These are phyloP conservation scores for Pollenia amentaria DNA, from an alignment of 2,888 invertebrate genomes.

Conservation along the genomic window DNA sequence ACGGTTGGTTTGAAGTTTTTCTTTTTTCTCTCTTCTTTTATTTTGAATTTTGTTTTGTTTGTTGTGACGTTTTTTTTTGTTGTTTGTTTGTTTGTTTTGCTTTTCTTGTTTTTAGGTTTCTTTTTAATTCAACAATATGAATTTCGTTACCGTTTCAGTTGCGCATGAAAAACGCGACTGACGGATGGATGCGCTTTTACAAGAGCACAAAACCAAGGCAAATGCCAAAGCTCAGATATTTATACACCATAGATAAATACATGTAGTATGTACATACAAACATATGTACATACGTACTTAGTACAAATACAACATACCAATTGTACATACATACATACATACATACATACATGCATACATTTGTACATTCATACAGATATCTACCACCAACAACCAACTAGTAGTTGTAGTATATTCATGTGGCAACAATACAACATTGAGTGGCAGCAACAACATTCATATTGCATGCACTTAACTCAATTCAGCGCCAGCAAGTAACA, in stretches of 20 bases:
- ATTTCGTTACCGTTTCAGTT: constrained; percentile 73
- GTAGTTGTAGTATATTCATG: constrained; percentile 26
- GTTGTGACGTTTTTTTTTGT: constrained; percentile 24
- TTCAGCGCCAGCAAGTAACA: constrained; percentile 40
- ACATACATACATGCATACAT: neutral
- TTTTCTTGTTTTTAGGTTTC: constrained; percentile 1
- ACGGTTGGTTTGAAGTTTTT: constrained; percentile 10
- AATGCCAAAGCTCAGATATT: constrained; percentile 71
- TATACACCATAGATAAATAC: constrained; percentile 3
- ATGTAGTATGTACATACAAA: neutral
- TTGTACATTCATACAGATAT: too few species aligned
- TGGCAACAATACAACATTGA: constrained; percentile 52
- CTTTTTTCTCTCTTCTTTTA: neutral
- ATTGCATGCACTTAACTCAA: constrained; percentile 58
- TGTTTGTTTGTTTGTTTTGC: neutral
- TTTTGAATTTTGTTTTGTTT: constrained; percentile 8
- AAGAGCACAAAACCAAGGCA: constrained; percentile 72
- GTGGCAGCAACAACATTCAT: constrained; percentile 56
- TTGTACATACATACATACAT: too few species aligned
- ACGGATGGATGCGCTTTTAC: constrained; percentile 73
- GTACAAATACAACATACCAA: constrained; percentile 7
- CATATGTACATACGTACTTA: neutral
- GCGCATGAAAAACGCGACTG: constrained; percentile 75
- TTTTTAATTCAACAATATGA: constrained; percentile 57
- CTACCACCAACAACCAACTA: constrained; percentile 10